A percentile compares a stretch with the other conserved stretches of the same genome.
phyloP scores from a whole-genome alignment of 2,888 invertebrate species.

The Lasioglossum vierecki region DNA sequence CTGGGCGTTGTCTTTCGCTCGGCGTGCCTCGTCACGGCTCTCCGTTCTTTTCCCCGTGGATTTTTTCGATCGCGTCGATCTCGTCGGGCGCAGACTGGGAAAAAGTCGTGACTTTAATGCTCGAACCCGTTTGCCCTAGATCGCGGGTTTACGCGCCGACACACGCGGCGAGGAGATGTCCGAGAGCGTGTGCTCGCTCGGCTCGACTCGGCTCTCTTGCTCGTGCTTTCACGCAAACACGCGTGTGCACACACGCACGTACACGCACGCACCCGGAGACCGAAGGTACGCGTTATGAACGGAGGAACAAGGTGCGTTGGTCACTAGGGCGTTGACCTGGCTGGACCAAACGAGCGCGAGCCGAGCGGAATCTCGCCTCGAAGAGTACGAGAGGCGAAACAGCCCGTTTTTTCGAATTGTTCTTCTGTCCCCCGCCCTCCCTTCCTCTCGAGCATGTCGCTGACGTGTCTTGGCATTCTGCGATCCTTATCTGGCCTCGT shows the following conservation, averaged over 20 bases:
- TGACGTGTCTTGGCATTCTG: background rate
- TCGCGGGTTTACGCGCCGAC: slow-evolving; percentile 39
- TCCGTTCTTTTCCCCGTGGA: slow-evolving; percentile 32
- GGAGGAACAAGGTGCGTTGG: slow-evolving; percentile 81
- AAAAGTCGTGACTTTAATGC: slow-evolving; percentile 63
- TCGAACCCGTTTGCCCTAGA: slow-evolving; percentile 71
- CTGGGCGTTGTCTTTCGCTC: slow-evolving; percentile 32
- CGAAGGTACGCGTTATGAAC: slow-evolving; percentile 66
- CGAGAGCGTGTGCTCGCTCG: slow-evolving; percentile 7
- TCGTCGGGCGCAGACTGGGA: slow-evolving; percentile 58
- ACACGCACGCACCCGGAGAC: slow-evolving; percentile 1
- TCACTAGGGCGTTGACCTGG: slow-evolving; percentile 83
- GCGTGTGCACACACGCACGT: no score
- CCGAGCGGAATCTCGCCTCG: slow-evolving; percentile 66
- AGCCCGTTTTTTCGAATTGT: slow-evolving; percentile 50
- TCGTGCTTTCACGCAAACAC: slow-evolving; percentile 20
- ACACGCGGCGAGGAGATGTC: slow-evolving; percentile 10
- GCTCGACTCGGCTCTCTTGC: slow-evolving; percentile 1
- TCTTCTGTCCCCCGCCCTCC: slow-evolving; percentile 18
- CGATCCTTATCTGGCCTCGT: slow-evolving; percentile 2
- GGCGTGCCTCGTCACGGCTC: slow-evolving; percentile 6
- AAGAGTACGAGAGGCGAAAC: slow-evolving; percentile 56
- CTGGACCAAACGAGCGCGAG: slow-evolving; percentile 80
- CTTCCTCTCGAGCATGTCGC: slow-evolving; percentile 13
- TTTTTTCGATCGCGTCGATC: slow-evolving; percentile 51